phyloP scores from a whole-genome alignment of 2,888 invertebrate genomes.

The Cremastinae sp. region DNA sequence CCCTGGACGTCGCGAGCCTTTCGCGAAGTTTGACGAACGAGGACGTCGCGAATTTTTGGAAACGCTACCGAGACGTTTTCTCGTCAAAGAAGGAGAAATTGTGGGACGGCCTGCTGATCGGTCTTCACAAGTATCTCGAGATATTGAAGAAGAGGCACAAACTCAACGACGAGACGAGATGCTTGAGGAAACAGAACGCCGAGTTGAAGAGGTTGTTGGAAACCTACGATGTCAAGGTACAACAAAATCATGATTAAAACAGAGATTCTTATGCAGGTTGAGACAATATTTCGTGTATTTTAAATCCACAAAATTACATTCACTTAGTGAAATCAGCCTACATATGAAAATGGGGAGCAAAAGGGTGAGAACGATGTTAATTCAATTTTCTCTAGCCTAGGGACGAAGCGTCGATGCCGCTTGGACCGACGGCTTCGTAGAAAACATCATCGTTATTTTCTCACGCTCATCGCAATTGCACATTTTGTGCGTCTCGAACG shows the following conservation, averaged over 20 bases:
- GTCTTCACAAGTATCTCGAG: slow-evolving; percentile 85
- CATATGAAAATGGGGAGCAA: background rate
- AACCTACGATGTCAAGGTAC: slow-evolving; percentile 81
- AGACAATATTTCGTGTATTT: background rate
- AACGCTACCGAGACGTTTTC: slow-evolving; percentile 84
- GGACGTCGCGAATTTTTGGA: slow-evolving; percentile 87
- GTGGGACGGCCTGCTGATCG: slow-evolving; percentile 87
- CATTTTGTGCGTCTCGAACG: slow-evolving; percentile 14
- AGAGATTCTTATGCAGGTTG: background rate
- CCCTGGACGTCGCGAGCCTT: slow-evolving; percentile 81
- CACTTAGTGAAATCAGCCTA: background rate
- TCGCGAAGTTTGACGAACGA: slow-evolving; percentile 82
- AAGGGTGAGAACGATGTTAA: slow-evolving; percentile 16
- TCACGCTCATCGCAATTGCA: background rate
- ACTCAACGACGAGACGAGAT: slow-evolving; percentile 85
- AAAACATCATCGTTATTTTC: slow-evolving; percentile 34
- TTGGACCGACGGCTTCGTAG: slow-evolving; percentile 40
- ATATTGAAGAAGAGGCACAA: slow-evolving; percentile 86
- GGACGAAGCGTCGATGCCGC: slow-evolving; percentile 25
- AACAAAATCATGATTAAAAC: background rate
- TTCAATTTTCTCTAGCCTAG: slow-evolving; percentile 38
- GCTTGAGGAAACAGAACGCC: slow-evolving; percentile 85
- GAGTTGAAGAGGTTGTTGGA: slow-evolving; percentile 86
- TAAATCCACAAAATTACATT: too few species aligned
- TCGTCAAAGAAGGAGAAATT: slow-evolving; percentile 84